Conservation (phyloP, 2,888 invertebrate species). For the Phanerotoma sp. region DNA sequence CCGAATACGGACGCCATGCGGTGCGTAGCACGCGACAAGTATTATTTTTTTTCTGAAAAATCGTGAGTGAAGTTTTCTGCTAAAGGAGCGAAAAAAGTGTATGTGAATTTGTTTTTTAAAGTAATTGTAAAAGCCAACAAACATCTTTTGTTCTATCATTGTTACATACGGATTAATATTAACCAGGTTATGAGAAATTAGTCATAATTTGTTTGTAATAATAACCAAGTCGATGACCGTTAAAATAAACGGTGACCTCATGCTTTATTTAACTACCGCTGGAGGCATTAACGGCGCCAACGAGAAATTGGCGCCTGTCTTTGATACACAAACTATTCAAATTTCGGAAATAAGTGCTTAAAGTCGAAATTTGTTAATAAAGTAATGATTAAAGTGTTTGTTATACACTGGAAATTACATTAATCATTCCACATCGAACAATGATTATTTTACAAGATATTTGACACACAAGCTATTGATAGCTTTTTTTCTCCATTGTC, state of each 20-base stretch:
- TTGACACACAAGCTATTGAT: too few relatives aligned
- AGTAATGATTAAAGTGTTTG: too few relatives aligned
- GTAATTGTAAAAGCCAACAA: too few relatives aligned
- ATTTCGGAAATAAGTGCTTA: too few relatives aligned
- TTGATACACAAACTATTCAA: too few relatives aligned
- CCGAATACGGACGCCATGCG: slow-evolving; percentile 54
- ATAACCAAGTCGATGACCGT: slow-evolving; percentile 45
- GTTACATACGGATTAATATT: too few relatives aligned
- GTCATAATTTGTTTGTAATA: not conserved
- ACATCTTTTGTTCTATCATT: not conserved
- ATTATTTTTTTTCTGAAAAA: not conserved
- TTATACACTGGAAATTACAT: too few relatives aligned
- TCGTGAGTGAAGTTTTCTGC: not conserved
- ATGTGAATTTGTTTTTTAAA: too few relatives aligned
- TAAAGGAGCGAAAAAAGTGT: not conserved
- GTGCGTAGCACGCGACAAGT: slow-evolving; percentile 49
- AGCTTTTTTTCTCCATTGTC: too few relatives aligned
- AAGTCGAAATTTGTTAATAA: too few relatives aligned
- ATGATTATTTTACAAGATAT: too few relatives aligned
- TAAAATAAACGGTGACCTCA: slow-evolving; percentile 49
- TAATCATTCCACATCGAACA: too few relatives aligned
- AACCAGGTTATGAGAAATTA: slow-evolving; percentile 5
- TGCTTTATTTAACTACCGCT: slow-evolving; percentile 44
- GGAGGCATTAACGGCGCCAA: slow-evolving; percentile 40
- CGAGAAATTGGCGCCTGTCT: slow-evolving; percentile 31